Evolutionary conservation across 2,888 invertebrate species (phyloP).

Genomic region (Liposcelis brunnea): DNA sequence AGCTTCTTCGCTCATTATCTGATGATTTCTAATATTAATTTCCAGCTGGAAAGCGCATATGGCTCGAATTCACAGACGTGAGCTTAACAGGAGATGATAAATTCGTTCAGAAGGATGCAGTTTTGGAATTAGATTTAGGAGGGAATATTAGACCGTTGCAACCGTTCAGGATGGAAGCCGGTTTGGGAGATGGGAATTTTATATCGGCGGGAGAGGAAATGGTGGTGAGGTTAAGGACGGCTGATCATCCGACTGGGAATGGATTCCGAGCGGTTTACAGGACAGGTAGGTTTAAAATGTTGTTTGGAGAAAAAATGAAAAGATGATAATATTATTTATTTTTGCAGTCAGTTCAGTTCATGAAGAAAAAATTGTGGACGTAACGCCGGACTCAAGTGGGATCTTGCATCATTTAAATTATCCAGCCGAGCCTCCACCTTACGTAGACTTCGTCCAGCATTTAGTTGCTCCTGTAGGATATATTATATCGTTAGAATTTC

Average conservation of each 20-base stretch:
- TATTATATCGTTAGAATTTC: conserved; percentile 18
- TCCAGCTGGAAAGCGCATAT: conserved; percentile 43
- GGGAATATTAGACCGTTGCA: conserved; percentile 31
- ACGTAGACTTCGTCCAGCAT: conserved; percentile 35
- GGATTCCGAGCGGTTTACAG: conserved; percentile 51
- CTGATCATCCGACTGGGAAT: conserved; percentile 41
- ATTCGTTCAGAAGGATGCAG: conserved; percentile 25
- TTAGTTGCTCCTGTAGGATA: conserved; percentile 38
- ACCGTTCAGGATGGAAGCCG: conserved; percentile 35
- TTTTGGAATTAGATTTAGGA: conserved; percentile 40
- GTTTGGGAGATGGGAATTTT: conserved; percentile 48
- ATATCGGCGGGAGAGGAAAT: conserved; percentile 45
- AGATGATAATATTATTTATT: conserved; percentile 8
- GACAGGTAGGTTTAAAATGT: conserved; percentile 32
- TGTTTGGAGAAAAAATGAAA: not conserved
- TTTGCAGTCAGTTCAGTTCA: conserved; percentile 22
- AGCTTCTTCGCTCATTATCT: too few relatives aligned
- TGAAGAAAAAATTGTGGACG: conserved; percentile 29
- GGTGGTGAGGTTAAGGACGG: conserved; percentile 42
- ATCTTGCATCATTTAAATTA: conserved; percentile 37
- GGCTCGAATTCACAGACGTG: conserved; percentile 47
- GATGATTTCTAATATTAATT: conserved; percentile 7
- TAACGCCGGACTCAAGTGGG: conserved; percentile 26
- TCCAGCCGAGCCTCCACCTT: conserved; percentile 33
- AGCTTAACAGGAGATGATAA: conserved; percentile 30